Evolutionary conservation across 2,113 vertebrate genomes (phyloP), one percentile per base, ranked within the genome.

Genomic region (Aix galericulata): DNA sequence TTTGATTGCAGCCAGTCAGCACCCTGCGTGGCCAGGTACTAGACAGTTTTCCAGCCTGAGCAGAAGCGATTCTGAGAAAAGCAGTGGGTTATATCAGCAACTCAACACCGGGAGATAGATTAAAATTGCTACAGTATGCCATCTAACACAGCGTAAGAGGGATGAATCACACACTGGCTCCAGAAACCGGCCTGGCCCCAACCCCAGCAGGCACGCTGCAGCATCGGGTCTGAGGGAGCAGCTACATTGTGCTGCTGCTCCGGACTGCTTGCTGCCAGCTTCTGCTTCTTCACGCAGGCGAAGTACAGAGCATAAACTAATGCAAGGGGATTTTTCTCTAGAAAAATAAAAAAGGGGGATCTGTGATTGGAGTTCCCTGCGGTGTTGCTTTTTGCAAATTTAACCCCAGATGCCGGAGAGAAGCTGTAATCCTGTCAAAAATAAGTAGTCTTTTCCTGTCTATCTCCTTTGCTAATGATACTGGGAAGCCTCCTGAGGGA

Each of bases 31-130:
- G 36, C 6, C 31, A 76, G 5, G 13, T 63, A 26, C 2, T 27
- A 64, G 17, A 52, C 21, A 32, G 20, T 32, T 76, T 76, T 29
- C 36, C 48, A 86, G 38, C 11, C 53, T n/a, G 5, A 83, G 20
- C 8, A 60, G 53, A 84, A 76, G 11, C 1, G n/a, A 23, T 23
- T 67, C 58, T 44, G 21, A 77, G 59, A 42, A 86, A 71, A 78
- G 31, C 36, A 76, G 55, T 16, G 38, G 21, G 8, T 52, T 13
- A 9, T 25, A 50, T 3, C n/a, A 40, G 15, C 55, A 64, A 10
- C 9, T n/a, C 81, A 66, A 4, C 27, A 5, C 26, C 12, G 36
- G 20, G 29, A 23, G 17, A 6, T 0, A 1, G 8, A 1, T 5
- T 22, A 69, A 38, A 55, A 76, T 55, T 13, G 9, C 32, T 17